Conservation (phyloP, 2,888 invertebrate species). For the Scaptomyza flava region DNA sequence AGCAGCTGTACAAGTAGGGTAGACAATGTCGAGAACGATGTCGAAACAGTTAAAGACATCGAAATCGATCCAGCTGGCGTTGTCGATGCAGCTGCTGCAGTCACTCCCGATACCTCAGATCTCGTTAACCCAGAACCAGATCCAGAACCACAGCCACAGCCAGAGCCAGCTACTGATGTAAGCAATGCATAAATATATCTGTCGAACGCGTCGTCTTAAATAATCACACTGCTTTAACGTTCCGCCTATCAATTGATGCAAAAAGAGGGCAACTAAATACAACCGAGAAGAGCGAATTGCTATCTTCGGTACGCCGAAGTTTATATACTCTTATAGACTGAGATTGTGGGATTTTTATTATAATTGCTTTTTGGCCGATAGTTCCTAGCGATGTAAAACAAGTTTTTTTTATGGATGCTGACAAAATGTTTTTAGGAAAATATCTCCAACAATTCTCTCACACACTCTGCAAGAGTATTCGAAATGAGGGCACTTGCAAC, state of each 20-base stretch:
- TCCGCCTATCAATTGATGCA: conserved; percentile 51
- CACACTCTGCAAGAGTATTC: not conserved
- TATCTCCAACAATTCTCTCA: not conserved
- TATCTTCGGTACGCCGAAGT: conserved; percentile 26
- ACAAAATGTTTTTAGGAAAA: too few relatives aligned
- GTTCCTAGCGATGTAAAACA: too few relatives aligned
- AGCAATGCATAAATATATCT: conserved; percentile 50
- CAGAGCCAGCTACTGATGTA: conserved; percentile 52
- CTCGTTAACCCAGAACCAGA: conserved; percentile 30
- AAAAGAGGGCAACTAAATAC: conserved; percentile 30
- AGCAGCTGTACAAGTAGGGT: conserved; percentile 73
- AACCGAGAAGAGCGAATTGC: not conserved
- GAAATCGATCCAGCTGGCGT: conserved; percentile 4
- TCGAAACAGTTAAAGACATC: conserved; percentile 29
- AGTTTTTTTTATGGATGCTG: too few relatives aligned
- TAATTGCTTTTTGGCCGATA: too few relatives aligned
- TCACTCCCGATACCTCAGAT: conserved; percentile 17
- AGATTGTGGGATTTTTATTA: not conserved
- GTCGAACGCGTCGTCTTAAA: conserved; percentile 10
- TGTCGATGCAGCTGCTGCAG: conserved; percentile 3
- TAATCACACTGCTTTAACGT: conserved; percentile 9
- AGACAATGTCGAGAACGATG: conserved; percentile 61
- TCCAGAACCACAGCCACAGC: conserved; percentile 23
- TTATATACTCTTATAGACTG: not conserved
- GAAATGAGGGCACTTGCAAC: conserved; percentile 16